Evolutionary conservation across 2,888 invertebrate genomes (phyloP), one percentile per base, ranked within the genome.

Genomic region (Dysmachus trigonus): DNA sequence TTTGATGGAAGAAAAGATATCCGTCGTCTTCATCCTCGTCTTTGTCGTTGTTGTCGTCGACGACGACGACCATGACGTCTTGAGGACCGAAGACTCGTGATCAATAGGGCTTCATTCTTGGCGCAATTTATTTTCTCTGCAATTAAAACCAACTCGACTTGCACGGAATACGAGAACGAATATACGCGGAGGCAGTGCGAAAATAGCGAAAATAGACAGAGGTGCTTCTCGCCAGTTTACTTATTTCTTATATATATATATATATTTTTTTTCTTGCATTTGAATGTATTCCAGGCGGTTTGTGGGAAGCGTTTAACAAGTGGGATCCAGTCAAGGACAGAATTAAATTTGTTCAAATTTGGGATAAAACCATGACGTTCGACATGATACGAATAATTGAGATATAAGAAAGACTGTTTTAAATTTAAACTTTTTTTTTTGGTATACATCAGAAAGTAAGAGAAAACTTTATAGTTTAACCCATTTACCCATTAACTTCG

Each of bases 51-150:
- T 31, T 31, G 27, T 3, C 62, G 18, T 62, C 62, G 8, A 4
- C 27, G 62, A 7, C 13, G 33, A 8, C 31, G 22, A 31, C 8
- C 1, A 15, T n/a, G 72, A 7, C 72, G 72, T 31, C 72, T 72
- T 73, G 8, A 31, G 73, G 30, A 33, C 18, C 27, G 15, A 0
- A 53, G 53, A n/a, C n/a, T 33, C 81, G 18, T 81, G 81, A 53
- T 81, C 81, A 81, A 81, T 81, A 81, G 62, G 53, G 35, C n/a
- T 53, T 81, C 62, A 81, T 62, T 51, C 77, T 31, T 53, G 53
- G 13, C 53, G n/a, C 53, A 53, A 81, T 81, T 53, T 62, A 81
- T 81, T 81, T 81, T 62, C 81, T 31, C 62, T 81, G 18, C 81
- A 81, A 81, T 81, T 81, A 81, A 81, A 81, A 81, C 35, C 53